Conservation (phyloP, 2,888 invertebrate genomes). For the Chaetogeoica ovagalla region DNA sequence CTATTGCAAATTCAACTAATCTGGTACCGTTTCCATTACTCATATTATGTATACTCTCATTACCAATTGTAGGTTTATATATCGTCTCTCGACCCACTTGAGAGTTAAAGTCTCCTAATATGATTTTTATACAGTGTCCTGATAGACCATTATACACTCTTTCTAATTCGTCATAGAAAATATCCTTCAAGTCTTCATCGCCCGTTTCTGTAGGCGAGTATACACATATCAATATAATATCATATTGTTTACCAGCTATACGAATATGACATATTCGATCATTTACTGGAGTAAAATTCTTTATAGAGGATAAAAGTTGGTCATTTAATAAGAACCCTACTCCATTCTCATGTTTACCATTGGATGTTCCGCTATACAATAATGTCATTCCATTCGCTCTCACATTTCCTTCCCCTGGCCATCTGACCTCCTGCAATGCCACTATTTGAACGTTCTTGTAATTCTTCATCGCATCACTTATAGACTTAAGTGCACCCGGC, state of each 20-base stretch:
- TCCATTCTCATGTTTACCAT: slow-evolving; percentile 35
- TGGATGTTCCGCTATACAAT: slow-evolving; percentile 49
- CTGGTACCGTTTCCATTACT: too few species aligned
- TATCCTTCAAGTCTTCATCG: slow-evolving; percentile 49
- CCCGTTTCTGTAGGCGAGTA: slow-evolving; percentile 56
- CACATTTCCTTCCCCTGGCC: slow-evolving; percentile 48
- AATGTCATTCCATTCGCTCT: slow-evolving; percentile 29
- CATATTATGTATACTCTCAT: too few species aligned
- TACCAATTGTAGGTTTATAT: too few species aligned
- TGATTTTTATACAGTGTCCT: too few species aligned
- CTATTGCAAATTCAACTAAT: too few species aligned
- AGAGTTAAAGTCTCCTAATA: too few species aligned
- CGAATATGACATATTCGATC: slow-evolving; percentile 54
- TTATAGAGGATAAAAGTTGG: slow-evolving; percentile 33
- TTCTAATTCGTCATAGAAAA: too few species aligned
- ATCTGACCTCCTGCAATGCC: slow-evolving; percentile 52
- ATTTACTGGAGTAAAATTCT: slow-evolving; percentile 32
- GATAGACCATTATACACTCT: too few species aligned
- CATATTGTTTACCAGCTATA: slow-evolving; percentile 39
- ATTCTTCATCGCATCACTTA: too few species aligned
- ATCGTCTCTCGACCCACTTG: too few species aligned
- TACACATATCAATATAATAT: slow-evolving; percentile 48
- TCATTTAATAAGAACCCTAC: slow-evolving; percentile 47
- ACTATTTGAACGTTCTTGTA: slow-evolving; percentile 50
- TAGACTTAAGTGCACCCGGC: too few species aligned